A percentile compares a stretch with the other conserved stretches of the same genome.
Conservation (phyloP, 2,113 vertebrate species). For the Bos indicus region DNA sequence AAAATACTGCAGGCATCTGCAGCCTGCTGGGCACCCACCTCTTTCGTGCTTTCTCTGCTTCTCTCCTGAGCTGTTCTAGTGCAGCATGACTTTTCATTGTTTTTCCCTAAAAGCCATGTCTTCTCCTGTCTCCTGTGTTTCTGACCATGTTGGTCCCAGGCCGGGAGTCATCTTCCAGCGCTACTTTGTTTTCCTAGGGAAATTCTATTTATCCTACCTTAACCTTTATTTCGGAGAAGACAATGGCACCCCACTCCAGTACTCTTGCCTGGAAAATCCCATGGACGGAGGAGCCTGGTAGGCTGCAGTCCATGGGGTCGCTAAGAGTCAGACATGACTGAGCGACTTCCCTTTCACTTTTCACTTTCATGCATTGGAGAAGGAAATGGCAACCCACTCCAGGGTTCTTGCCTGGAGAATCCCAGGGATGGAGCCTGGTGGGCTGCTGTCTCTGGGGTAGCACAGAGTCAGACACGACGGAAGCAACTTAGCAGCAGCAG, state of each 20-base stretch:
- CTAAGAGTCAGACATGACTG: rapidly evolving
- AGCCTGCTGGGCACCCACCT: not conserved
- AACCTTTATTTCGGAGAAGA: not conserved
- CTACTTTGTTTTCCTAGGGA: not conserved
- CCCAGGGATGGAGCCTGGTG: too few relatives aligned
- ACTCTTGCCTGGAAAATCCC: too few relatives aligned
- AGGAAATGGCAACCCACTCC: too few relatives aligned
- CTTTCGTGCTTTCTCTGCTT: rapidly evolving
- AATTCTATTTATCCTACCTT: not conserved
- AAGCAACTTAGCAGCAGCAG: too few relatives aligned
- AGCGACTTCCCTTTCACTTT: too few relatives aligned
- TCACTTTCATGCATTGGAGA: too few relatives aligned
- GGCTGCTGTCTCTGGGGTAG: too few relatives aligned
- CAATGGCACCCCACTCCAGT: too few relatives aligned
- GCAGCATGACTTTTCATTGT: not conserved
- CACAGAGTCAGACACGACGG: too few relatives aligned
- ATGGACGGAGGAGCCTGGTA: too few relatives aligned
- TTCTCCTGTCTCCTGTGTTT: not conserved
- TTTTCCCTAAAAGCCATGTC: not conserved
- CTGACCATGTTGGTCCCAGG: not conserved
- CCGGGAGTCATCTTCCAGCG: not conserved
- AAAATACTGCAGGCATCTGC: not conserved
- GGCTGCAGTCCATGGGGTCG: too few relatives aligned
- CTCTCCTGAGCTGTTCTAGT: not conserved
- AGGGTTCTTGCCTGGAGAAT: too few relatives aligned